Evolutionary conservation across 2,888 invertebrate genomes (phyloP), one percentile per base, ranked within the genome.

Genomic region (Pseudanteris insignis): DNA sequence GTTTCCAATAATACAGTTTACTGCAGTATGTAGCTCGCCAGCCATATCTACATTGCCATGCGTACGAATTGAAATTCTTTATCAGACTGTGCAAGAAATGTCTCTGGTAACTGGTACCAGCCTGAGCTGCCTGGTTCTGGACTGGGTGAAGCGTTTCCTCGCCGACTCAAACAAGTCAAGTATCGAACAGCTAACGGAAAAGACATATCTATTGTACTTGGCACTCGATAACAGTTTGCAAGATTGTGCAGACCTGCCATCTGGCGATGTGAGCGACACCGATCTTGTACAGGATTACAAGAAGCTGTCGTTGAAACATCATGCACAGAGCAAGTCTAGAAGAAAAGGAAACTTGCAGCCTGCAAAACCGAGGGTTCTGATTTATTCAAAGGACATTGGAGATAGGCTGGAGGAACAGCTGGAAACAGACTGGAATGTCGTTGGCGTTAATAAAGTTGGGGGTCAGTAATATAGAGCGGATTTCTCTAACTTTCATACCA

Each of bases 201-300:
- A 90, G 82, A 85, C 87, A 11, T 89, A 90, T 76, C 84, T 91
- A 81, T 81, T 92, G 72, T 91, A 88, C 80, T 84, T 91, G 59
- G 89, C 90, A 66, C 82, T 86, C 59, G 88, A 87, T 76, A 91
- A 91, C 75, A 86, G 86, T 25, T 83, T 92, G 66, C 89, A 90
- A 69, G 92, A 92, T 82, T 92, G 91, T 81, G 86, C 87, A 59
- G 89, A 90, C 73, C 83, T 91, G 72, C 90, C 90, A 4, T 68
- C 73, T 60, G 84, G 84, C 5, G 84, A 85, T 59, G 80, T 84
- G 53, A 88, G 86, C 60, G 88, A 91, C 77, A 89, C 89, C 14
- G 90, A 90, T 72, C 85, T 90, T 63, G 88, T 92, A 25, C 88
- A 88, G 75, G 90, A 90, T 80, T 91, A 91, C 81, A 88, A 90